Evolutionary conservation across 2,113 vertebrate species (phyloP), one percentile per base, ranked within the genome.

Genomic region (Shinisaurus crocodilurus): DNA sequence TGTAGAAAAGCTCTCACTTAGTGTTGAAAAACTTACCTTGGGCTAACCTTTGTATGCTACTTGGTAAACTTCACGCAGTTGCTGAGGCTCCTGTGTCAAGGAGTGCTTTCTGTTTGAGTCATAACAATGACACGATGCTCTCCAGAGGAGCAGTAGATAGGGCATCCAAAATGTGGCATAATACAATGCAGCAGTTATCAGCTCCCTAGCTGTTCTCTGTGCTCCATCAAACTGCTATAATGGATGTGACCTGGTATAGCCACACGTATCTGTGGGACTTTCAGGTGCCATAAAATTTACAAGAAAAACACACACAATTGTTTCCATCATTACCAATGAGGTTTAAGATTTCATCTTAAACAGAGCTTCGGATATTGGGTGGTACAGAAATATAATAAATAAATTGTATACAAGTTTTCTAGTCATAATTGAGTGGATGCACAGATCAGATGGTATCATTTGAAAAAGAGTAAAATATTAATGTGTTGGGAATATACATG

Each of bases 401-500:
- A 32, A 48, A 45, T 67, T 20, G n/a, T 18, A 48, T 6, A 50
- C 37, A 60, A 65, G 18, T 13, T 82, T 76, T 84, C 27, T 37
- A 84, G 57, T 50, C 13, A 63, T 84, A 70, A 48, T 25, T 34
- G 50, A 82, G 57, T 27, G 34, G 43, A 48, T n/a, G 40, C 84
- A 57, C 37, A 83, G 29, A 18, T 43, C 50, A 60, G 45, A 45
- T 76, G 20, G 20, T 40, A 85, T 48, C 13, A 63, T 75, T 48
- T 82, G 32, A 84, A 79, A 77, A 75, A 63, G 85, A 60, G 25
- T 43, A 87, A n/a, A 87, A 76, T 75, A 7, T 76, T 43, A 77
- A 74, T 69, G 43, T 87, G 12, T 27, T 40, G 20, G 80, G 57
- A 72, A 86, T 43, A 72, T 63, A 23, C 20, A 63, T 63, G 16